A percentile compares a stretch with the other conserved stretches of the same genome.
These are phyloP conservation scores for Neoaliturus tenellus DNA, from an alignment of 2,888 invertebrate species.

Conservation along the genomic window DNA sequence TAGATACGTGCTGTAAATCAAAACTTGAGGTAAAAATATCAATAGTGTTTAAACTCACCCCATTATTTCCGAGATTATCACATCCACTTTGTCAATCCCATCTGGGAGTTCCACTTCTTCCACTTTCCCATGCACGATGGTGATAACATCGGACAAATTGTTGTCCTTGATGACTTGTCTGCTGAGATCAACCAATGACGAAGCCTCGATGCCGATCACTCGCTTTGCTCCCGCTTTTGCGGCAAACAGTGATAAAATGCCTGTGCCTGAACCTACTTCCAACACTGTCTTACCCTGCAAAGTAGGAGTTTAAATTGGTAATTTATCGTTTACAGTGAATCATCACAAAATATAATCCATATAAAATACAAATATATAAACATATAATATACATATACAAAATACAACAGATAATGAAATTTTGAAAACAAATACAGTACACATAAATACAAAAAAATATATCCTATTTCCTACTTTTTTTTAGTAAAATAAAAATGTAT, in stretches of 20 bases:
- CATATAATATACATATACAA: too few relatives aligned
- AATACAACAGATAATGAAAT: too few relatives aligned
- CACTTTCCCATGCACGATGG: slow-evolving; percentile 88
- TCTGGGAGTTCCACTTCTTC: slow-evolving; percentile 44
- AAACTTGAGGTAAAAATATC: too few relatives aligned
- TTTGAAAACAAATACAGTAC: too few relatives aligned
- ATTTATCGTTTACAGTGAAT: too few relatives aligned
- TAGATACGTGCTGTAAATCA: too few relatives aligned
- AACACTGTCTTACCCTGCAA: slow-evolving; percentile 84
- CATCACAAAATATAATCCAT: too few relatives aligned
- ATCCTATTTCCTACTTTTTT: too few relatives aligned
- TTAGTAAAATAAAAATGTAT: too few relatives aligned
- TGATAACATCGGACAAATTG: slow-evolving; percentile 85
- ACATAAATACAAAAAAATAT: too few relatives aligned
- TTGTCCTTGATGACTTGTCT: slow-evolving; percentile 94
- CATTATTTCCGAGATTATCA: slow-evolving; percentile 90
- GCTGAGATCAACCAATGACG: slow-evolving; percentile 99
- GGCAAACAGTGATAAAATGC: slow-evolving; percentile 99
- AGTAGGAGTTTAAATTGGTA: neutral
- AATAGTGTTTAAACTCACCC: too few relatives aligned
- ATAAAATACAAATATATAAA: too few relatives aligned
- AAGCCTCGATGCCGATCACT: slow-evolving; percentile 98
- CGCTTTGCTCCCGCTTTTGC: slow-evolving; percentile 97
- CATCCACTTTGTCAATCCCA: slow-evolving; percentile 94
- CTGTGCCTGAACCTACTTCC: slow-evolving; percentile 99